These are phyloP conservation scores for Alitta virens DNA, from an alignment of 2,888 invertebrate species.

Conservation along the genomic window DNA sequence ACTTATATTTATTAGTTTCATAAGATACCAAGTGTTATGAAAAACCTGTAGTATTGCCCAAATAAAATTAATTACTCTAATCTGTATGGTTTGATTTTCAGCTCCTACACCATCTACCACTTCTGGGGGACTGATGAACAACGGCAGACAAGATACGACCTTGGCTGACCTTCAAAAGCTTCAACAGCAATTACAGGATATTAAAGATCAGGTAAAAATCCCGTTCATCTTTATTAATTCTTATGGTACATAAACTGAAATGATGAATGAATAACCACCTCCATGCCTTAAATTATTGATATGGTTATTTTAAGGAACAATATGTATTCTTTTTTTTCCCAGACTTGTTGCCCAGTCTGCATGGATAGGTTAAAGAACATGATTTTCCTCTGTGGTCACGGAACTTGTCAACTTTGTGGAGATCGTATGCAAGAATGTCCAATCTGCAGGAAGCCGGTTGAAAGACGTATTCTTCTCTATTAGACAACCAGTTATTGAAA, in stretches of 20 bases:
- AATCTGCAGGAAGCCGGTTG: slow-evolving; percentile 94
- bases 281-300: too few species aligned
- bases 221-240: too few species aligned
- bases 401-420: slow-evolving; percentile 97
- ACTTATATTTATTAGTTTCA: too few species aligned
- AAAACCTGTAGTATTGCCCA: too few species aligned
- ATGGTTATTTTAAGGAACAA: too few species aligned
- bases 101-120: slow-evolving; percentile 32
- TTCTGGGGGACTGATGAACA: slow-evolving; percentile 52
- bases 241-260: too few species aligned
- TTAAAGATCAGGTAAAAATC: slow-evolving; percentile 80
- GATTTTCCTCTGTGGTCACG: slow-evolving; percentile 97
- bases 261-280: too few species aligned
- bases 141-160: slow-evolving; percentile 48
- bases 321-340: too few species aligned
- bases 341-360: slow-evolving; percentile 99
- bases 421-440: slow-evolving; percentile 97
- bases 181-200: slow-evolving; percentile 93
- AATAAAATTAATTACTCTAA: too few species aligned
- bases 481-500: too few species aligned
- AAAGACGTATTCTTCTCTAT: slow-evolving; percentile 90
- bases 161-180: slow-evolving; percentile 81
- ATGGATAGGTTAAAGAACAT: slow-evolving; percentile 96
- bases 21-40: too few species aligned
- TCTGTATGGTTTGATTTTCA: too few species aligned